Percentiles rank a stretch among this genome's conserved stretches.
These are phyloP conservation scores for Sphaerophoria taeniata DNA, from an alignment of 2,888 invertebrate species.

Conservation along the genomic window DNA sequence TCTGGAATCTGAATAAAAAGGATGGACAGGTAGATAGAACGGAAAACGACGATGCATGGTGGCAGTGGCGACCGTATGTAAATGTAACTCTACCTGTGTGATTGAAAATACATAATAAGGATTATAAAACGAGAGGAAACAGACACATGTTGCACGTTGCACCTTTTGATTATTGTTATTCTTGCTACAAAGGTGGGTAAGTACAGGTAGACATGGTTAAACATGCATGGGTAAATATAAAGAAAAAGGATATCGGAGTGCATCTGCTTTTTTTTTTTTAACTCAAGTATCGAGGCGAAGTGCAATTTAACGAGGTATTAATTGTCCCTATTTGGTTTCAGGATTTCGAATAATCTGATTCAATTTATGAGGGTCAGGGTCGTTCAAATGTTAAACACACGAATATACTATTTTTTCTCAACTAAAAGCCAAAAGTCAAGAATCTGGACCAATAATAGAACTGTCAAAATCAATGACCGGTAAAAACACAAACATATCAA, in stretches of 20 bases:
- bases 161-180: slow-evolving; percentile 1
- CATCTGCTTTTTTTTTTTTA: slow-evolving; percentile 50
- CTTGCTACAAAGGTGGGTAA: background rate
- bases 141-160: slow-evolving; percentile 63
- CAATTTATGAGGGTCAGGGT: slow-evolving; percentile 16
- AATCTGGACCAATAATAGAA: too few relatives aligned
- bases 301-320: slow-evolving; percentile 58
- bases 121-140: slow-evolving; percentile 56
- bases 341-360: slow-evolving; percentile 15
- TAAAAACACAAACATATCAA: too few relatives aligned
- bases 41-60: slow-evolving; percentile 3
- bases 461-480: too few relatives aligned
- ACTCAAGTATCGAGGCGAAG: slow-evolving; percentile 1
- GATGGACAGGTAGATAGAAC: slow-evolving; percentile 34
- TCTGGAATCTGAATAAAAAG: background rate
- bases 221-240: slow-evolving; percentile 50
- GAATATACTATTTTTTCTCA: background rate
- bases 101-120: slow-evolving; percentile 45
- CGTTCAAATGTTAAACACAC: background rate
- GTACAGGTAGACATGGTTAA: slow-evolving; percentile 56
- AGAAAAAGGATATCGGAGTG: slow-evolving; percentile 28
- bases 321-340: slow-evolving; percentile 31
- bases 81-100: slow-evolving; percentile 68
- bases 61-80: slow-evolving; percentile 29
- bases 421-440: too few relatives aligned